Evolutionary conservation across 2,113 vertebrate genomes (phyloP), one percentile per base, ranked within the genome.

Genomic region (Ammodytes marinus): DNA sequence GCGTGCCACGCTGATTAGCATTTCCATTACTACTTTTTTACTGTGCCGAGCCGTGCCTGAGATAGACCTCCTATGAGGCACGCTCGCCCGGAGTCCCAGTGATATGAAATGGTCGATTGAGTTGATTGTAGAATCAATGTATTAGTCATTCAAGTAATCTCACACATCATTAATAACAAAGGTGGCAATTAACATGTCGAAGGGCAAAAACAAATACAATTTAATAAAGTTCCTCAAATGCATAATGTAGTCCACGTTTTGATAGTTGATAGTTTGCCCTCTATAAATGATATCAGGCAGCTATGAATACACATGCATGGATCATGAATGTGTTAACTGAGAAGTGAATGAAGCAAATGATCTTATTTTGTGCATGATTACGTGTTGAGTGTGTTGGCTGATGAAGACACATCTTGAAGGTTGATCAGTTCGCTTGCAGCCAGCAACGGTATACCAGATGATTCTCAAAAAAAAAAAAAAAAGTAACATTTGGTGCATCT

Each of bases 401-500:
- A 84, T 74, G 45, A 76, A 74, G 61, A 39, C 66, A 59, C 27
- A 3, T 71, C 53, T 74, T 77, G 53, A 86, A 85, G 69, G 86
- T 85, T 89, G 70, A 89, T 74, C 42, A 39, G 71, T 66, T 79
- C 46, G 4, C 50, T 4, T 53, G 58, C 52, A 27, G 8, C 10
- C 61, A 42, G 80, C 60, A 17, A 35, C 27, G 27, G 2, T 27
- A 27, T 57, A 68, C 61, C 73, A 72, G 77, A 57, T 69, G 49
- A 88, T 83, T 82, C 83, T 27, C 27, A 2, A 27, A 27, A 27
- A 27, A 27, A 27, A 27, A 27, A 27, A 65, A 84, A 69, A 60
- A 79, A 87, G 80, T 50, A 86, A 70, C 85, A 89, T 90, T 90
- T 88, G 88, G 82, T 74, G 61, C 72, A 65, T 78, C 76, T 46